Conservation (phyloP, 1,140 invertebrate genomes). For the Nasonia vitripennis region DNA sequence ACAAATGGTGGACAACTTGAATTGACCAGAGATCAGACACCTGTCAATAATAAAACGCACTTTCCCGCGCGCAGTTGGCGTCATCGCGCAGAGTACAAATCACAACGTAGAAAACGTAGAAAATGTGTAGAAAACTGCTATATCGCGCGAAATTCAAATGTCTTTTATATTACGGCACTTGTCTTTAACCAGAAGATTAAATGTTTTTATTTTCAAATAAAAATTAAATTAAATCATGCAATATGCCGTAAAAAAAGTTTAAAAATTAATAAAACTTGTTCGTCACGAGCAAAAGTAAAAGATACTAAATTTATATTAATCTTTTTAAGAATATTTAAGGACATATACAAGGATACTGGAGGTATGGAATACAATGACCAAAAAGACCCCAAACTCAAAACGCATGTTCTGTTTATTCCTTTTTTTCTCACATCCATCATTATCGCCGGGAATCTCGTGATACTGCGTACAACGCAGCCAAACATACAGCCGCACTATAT, state of each 20-base stretch:
- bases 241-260: neutral
- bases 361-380: neutral
- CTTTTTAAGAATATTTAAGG: too few relatives aligned
- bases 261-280: neutral
- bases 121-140: neutral
- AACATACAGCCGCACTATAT: neutral
- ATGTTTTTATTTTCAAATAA: too few relatives aligned
- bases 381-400: slow-evolving; percentile 20
- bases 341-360: neutral
- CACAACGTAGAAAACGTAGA: neutral
- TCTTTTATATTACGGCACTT: neutral
- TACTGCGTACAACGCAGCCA: slow-evolving; percentile 1
- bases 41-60: neutral
- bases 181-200: neutral
- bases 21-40: neutral
- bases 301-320: neutral
- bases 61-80: slow-evolving; percentile 20
- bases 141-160: neutral
- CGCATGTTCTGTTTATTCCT: slow-evolving; percentile 30
- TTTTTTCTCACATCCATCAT: slow-evolving; percentile 12
- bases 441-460: slow-evolving; percentile 13
- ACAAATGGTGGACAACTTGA: slow-evolving; percentile 13
- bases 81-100: too few relatives aligned
- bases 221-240: too few relatives aligned
- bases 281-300: too few relatives aligned